Evolutionary conservation across 2,113 vertebrate genomes (phyloP), one percentile per base, ranked within the genome.

Genomic region (Nesogale talazaci): DNA sequence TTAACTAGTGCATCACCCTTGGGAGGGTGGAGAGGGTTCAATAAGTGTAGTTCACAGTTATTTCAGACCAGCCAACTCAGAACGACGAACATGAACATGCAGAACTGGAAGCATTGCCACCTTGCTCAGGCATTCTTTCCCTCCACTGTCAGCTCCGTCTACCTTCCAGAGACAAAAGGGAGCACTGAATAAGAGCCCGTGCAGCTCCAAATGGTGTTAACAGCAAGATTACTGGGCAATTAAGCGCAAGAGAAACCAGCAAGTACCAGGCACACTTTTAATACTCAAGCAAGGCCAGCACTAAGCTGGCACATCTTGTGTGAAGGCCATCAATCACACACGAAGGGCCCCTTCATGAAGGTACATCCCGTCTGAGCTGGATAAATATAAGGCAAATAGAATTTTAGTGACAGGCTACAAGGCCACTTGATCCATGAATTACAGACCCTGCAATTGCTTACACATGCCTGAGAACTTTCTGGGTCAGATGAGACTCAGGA

Each of bases 361-460:
- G 52, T 19, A 86, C 52, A 83, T 79, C 79, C 75, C 72, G 80
- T 88, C 23, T 1, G 61, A 89, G 82, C 52, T 9, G 0, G 72
- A 87, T 63, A 93, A 90, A 94, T 86, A 90, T 29, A 91, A 94
- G 59, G 82, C 57, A 94, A 90, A 72, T 1, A 91, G 92, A 92
- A 94, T 86, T 92, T 89, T 86, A 87, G 89, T 79, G 82, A 94
- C 89, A 94, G 78, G 34, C 74, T 69, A 91, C 84, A 88, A 93
- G 91, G 82, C 89, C 78, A 80, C 85, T 95, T 91, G 81, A 93
- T 94, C 92, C 92, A 86, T 78, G 87, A 90, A 83, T 91, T 76
- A 70, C 2, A 38, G 36, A 57, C 42, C 83, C 52, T 86, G 79
- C 78, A 80, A 94, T 78, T 95, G 70, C 82, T 89, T 91, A 95